A percentile compares a stretch with the other conserved stretches of the same genome.
Evolutionary conservation across 2,797 vertebrate genomes (phyloP).

Genomic region (Luscinia megarhynchos): DNA sequence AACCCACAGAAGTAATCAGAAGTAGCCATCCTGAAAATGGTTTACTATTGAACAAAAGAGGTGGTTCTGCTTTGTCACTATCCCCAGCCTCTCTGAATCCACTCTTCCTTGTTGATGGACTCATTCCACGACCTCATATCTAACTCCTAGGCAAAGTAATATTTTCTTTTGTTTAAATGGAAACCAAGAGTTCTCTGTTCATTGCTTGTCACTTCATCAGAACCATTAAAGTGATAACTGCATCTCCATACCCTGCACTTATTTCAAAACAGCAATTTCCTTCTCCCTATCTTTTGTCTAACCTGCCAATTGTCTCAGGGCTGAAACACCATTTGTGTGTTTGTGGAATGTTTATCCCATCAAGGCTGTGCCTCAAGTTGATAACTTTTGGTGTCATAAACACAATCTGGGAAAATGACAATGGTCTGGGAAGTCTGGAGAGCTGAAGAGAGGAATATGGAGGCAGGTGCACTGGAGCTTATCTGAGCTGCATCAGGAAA

Average conservation of each 20-base stretch:
- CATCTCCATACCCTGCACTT: background rate
- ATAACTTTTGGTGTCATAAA: background rate
- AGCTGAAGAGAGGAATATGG: background rate
- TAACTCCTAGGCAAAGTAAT: background rate
- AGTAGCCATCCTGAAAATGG: background rate
- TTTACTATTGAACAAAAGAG: background rate
- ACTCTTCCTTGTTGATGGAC: background rate
- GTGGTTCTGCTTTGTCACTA: background rate
- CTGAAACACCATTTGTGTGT: background rate
- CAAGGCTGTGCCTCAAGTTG: background rate
- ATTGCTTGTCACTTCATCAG: background rate
- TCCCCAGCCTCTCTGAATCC: background rate
- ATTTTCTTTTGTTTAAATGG: background rate
- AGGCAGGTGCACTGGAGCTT: background rate
- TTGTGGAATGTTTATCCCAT: background rate
- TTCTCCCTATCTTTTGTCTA: background rate
- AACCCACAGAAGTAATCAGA: background rate
- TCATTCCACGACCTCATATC: background rate
- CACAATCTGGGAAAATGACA: background rate
- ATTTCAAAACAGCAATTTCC: slow-evolving; percentile 4
- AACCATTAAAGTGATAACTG: background rate
- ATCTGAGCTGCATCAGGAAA: background rate
- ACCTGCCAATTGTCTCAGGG: background rate
- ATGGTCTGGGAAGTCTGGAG: background rate
- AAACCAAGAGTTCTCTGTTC: background rate